A percentile compares a stretch with the other conserved stretches of the same genome.
phyloP scores from a whole-genome alignment of 1,140 invertebrate genomes.

The Zaprionus taronus region DNA sequence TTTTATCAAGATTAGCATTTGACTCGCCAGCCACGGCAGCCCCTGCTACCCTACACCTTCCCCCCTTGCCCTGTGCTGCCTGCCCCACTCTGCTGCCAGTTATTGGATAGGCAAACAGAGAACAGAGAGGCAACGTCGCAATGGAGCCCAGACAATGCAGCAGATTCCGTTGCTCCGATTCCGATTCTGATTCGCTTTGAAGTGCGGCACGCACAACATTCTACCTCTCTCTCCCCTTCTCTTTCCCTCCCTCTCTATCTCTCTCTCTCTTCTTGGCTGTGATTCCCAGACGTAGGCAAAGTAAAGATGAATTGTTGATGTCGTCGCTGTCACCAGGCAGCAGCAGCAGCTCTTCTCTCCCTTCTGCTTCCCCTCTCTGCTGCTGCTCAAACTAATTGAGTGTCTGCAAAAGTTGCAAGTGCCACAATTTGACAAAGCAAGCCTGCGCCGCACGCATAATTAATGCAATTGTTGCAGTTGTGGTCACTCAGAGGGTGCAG shows the following conservation, averaged over 20 bases:
- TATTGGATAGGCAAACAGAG: slow-evolving; percentile 74
- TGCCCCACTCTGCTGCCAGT: slow-evolving; percentile 4
- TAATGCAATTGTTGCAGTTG: slow-evolving; percentile 67
- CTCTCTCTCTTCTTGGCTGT: not conserved
- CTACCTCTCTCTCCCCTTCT: not conserved
- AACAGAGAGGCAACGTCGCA: slow-evolving; percentile 13
- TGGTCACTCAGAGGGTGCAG: slow-evolving; percentile 12
- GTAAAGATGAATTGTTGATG: slow-evolving; percentile 74
- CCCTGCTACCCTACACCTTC: not conserved
- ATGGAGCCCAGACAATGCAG: slow-evolving; percentile 40
- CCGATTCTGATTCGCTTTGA: slow-evolving; percentile 60
- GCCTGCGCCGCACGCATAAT: slow-evolving; percentile 60
- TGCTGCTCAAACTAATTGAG: slow-evolving; percentile 45
- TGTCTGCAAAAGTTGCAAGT: slow-evolving; percentile 54
- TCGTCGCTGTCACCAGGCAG: slow-evolving; percentile 46
- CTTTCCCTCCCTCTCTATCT: not conserved
- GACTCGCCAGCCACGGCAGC: slow-evolving; percentile 23
- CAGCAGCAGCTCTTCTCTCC: not conserved
- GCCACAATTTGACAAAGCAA: slow-evolving; percentile 47
- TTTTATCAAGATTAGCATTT: slow-evolving; percentile 81
- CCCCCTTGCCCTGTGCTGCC: not conserved
- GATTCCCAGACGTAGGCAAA: slow-evolving; percentile 22
- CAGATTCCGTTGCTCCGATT: slow-evolving; percentile 47
- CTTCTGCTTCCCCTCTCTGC: not conserved
- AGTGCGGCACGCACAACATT: slow-evolving; percentile 67